Base-by-base conservation (phyloP, 23 tunicate genomes). In the Aplidium turbinatum region DNA sequence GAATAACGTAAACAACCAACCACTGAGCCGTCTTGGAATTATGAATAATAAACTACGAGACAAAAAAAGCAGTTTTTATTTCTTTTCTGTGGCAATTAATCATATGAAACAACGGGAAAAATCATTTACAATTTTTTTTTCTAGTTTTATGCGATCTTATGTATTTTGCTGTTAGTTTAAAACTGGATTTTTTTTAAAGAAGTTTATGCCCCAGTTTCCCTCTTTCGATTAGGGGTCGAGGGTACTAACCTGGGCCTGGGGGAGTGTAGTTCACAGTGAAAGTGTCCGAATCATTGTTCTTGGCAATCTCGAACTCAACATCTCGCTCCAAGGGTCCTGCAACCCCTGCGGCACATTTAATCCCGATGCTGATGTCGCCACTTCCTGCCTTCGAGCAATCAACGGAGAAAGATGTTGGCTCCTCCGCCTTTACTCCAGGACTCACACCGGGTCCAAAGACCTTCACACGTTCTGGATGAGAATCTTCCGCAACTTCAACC, bases 401-500 rank as follows among this genome's bases (percentile, higher is more conserved):
- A 27, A 92, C 92, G 9, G 98, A 86, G 77, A 92, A 92, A 33
- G 80, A 80, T 18, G 98, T 92, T 22, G 93, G 93, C 55, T 92
- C 87, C 28, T 82, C 93, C 4, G 93, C 93, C 28, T 76, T 80
- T n/a, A 92, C 57, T 27, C 98, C 98, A 6, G 73, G 35, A 36
- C 78, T 83, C 7, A 92, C 93, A 22, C 98, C 98, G 9, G 98
- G 98, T 18, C 98, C 98, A 36, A 86, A 92, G 22, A 92, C 88
- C 24, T 58, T 70, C 0, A 92, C 98, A 30, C 73, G 63, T 31
- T 86, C 88, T 18, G 98, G 93, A 46, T 57, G 84, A n/a, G 87
- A 80, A 61, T 92, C 88, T 85, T 92, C 98, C 51, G 76, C 78
- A 16, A 92, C 93, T 5, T 38, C 33, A 22, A 92, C 85, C 86